Evolutionary conservation across 2,113 vertebrate genomes (phyloP), one percentile per base, ranked within the genome.

Genomic region (Excalfactoria chinensis): DNA sequence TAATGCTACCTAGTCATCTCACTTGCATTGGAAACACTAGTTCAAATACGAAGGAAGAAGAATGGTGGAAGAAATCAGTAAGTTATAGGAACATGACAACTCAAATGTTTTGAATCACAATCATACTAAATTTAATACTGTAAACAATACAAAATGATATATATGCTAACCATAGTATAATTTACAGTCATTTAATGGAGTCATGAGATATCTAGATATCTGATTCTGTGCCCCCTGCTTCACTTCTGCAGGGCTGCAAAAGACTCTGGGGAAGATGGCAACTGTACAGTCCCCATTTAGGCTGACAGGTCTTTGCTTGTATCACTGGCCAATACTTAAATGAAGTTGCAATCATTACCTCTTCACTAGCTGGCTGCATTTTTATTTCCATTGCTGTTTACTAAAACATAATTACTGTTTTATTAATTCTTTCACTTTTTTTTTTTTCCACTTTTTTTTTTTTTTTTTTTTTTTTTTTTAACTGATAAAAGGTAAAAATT

Each of bases 401-500:
- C 62, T 90, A 46, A 96, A 95, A 93, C 82, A 74, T 84, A 96
- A 93, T 91, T 95, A 88, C 28, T 0, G 2, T 68, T 56, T 62
- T 86, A 69, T 94, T 95, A 92, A 77, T 94, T 95, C 67, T 91
- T 87, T 59, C 82, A 23, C 88, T 93, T 89, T 84, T 86, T 71
- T 21, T 67, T 75, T 96, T 96, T 92, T 79, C n/a, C n/a, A n/a
- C n/a, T n/a, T n/a, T n/a, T n/a, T n/a, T n/a, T n/a, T n/a, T n/a
- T 82, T 82, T 41, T 41, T 41, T 41, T 41, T 41, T 41, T 41
- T 41, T 41, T 41, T 41, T 41, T 41, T 60, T 60, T 91, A 93
- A 92, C 41, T 94, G 92, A 82, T 94, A 95, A 92, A 96, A 96
- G 70, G 82, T 91, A 67, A 86, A 93, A 96, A 94, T 72, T 63